Evolutionary conservation across 2,888 invertebrate species (phyloP), one percentile per base, ranked within the genome.

Genomic region (Tachina grossa): DNA sequence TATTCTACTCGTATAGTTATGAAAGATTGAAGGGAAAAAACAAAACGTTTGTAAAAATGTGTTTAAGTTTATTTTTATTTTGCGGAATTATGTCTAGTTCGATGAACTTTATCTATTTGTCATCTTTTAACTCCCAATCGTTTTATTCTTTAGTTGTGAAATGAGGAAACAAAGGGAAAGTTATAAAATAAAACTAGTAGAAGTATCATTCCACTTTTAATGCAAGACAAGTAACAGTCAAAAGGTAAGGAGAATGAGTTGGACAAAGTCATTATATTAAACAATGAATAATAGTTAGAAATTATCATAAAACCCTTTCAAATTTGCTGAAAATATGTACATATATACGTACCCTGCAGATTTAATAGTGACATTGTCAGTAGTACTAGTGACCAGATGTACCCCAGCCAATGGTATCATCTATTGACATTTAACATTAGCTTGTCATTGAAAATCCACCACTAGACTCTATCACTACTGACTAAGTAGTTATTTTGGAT

Each of bases 61-160:
- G 0, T 51, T 16, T 5, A 66, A 19, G 31, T 13, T 39, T 59
- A 72, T 16, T 39, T n/a, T 49, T 49, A 9, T n/a, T 16, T 39
- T 47, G 59, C 31, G 39, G 11, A 57, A 1, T 39, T 59, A 39
- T 16, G 47, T 13, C 13, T 39, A 76, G 76, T 63, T 61, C 51
- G 41, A 47, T 57, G 57, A 66, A 66, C 76, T 76, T 66, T 66
- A 10, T 45, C 22, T 53, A 53, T 41, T 61, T 53, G 49, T 31
- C 78, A 69, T 51, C 43, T 69, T 49, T 39, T 22, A 0, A 6
- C 14, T 47, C 53, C 14, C 11, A 59, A 59, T 45, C 51, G 41
- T 41, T 61, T 49, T 43, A 31, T 31, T 49, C 22, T 61, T 31
- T 31, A 57, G 5, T 63, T 51, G n/a, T 53, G n/a, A 53, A 75